Conservation (phyloP, 2,888 invertebrate genomes). For the Muschampia plurimacula region DNA sequence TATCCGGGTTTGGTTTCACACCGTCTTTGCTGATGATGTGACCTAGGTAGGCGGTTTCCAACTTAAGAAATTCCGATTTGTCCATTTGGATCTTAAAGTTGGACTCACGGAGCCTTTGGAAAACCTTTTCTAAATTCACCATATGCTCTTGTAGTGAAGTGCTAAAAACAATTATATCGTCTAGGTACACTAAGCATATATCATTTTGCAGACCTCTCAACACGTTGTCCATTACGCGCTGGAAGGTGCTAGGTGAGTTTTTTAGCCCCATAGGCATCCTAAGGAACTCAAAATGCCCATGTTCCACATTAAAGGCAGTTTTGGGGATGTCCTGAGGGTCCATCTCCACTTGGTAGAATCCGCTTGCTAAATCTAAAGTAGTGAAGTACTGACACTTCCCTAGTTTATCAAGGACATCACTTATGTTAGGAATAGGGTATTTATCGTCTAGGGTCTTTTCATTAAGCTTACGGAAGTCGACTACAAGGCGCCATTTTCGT, state of each 20-base stretch:
- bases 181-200: conserved; percentile 50
- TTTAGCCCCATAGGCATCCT: conserved; percentile 48
- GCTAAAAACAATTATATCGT: conserved; percentile 52
- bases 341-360: conserved; percentile 47
- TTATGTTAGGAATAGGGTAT: conserved; percentile 43
- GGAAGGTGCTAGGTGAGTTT: conserved; percentile 52
- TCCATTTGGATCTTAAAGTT: conserved; percentile 49
- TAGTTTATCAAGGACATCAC: conserved; percentile 44
- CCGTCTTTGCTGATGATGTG: conserved; percentile 50
- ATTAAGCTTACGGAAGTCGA: conserved; percentile 49
- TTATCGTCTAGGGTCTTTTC: conserved; percentile 40
- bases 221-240: conserved; percentile 48
- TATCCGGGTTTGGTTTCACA: conserved; percentile 50
- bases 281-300: conserved; percentile 46
- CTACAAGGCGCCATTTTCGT: conserved; percentile 43
- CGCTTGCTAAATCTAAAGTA: conserved; percentile 43
- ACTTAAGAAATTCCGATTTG: conserved; percentile 52
- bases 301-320: conserved; percentile 44
- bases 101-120: conserved; percentile 46
- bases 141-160: conserved; percentile 53
- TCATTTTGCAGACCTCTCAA: conserved; percentile 47
- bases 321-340: conserved; percentile 41
- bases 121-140: conserved; percentile 50
- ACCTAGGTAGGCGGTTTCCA: conserved; percentile 44
- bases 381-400: conserved; percentile 45